Conservation (phyloP, 2,113 vertebrate species). For the Zosterops lateralis region DNA sequence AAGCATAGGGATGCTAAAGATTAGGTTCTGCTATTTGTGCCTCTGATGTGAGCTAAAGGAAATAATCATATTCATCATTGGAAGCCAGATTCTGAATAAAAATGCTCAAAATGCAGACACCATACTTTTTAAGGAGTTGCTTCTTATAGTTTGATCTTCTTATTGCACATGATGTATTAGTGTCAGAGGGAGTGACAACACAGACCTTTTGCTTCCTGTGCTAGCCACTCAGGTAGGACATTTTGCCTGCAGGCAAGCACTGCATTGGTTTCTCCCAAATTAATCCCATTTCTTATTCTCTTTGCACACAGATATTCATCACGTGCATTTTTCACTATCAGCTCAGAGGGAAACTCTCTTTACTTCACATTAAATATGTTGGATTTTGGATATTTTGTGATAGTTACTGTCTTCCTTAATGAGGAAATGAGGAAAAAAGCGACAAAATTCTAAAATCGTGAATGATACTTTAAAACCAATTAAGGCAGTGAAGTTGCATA, state of each 20-base stretch:
- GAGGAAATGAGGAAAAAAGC: not conserved
- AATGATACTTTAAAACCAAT: not conserved
- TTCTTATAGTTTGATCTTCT: not conserved
- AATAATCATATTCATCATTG: not conserved
- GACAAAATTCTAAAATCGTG: not conserved
- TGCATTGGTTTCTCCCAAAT: not conserved
- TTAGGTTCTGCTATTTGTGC: not conserved
- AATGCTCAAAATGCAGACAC: not conserved
- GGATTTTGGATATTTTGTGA: not conserved
- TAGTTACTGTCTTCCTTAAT: not conserved
- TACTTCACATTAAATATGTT: not conserved
- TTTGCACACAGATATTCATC: not conserved
- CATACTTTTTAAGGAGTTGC: not conserved
- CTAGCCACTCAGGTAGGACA: not conserved
- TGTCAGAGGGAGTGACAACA: not conserved
- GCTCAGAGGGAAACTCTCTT: not conserved
- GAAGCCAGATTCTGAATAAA: not conserved
- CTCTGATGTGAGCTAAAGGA: not conserved
- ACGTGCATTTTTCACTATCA: not conserved
- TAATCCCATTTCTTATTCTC: not conserved
- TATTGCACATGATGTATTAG: not conserved
- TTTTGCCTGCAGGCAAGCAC: not conserved
- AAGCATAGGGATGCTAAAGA: not conserved
- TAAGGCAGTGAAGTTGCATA: not conserved
- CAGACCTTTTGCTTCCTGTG: not conserved